Evolutionary conservation across 2,113 vertebrate genomes (phyloP).

Genomic region (Chrysochloris asiatica): DNA sequence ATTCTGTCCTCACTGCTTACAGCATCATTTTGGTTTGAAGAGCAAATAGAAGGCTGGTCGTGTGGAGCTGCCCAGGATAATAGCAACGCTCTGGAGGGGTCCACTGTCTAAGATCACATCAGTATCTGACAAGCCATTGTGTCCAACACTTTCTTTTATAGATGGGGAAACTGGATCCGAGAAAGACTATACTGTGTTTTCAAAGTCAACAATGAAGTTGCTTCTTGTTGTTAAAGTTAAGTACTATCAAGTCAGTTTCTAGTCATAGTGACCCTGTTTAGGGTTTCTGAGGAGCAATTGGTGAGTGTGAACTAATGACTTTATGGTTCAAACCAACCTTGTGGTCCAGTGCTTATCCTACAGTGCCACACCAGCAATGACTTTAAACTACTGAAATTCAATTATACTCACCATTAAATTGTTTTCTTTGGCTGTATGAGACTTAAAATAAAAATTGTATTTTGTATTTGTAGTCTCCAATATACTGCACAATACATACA

Average conservation of each 20-base stretch:
- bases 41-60: not conserved
- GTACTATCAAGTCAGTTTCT: too few relatives aligned
- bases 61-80: too few relatives aligned
- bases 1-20: not conserved
- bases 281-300: too few relatives aligned
- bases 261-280: too few relatives aligned
- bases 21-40: not conserved
- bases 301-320: too few relatives aligned
- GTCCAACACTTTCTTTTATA: not conserved
- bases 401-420: too few relatives aligned
- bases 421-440: not conserved
- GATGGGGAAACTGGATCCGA: not conserved
- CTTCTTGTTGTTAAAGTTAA: too few relatives aligned
- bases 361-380: too few relatives aligned
- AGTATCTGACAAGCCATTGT: not conserved
- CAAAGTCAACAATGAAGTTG: too few relatives aligned
- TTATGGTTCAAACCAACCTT: too few relatives aligned
- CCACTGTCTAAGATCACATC: accelerated
- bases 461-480: not conserved
- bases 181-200: accelerated
- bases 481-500: not conserved
- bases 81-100: accelerated
- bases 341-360: too few relatives aligned
- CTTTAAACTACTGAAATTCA: not conserved
- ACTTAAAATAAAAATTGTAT: not conserved